Percentiles rank a stretch among this genome's conserved stretches.
Evolutionary conservation across 2,797 vertebrate species (phyloP).

Genomic region (Chelonia mydas): DNA sequence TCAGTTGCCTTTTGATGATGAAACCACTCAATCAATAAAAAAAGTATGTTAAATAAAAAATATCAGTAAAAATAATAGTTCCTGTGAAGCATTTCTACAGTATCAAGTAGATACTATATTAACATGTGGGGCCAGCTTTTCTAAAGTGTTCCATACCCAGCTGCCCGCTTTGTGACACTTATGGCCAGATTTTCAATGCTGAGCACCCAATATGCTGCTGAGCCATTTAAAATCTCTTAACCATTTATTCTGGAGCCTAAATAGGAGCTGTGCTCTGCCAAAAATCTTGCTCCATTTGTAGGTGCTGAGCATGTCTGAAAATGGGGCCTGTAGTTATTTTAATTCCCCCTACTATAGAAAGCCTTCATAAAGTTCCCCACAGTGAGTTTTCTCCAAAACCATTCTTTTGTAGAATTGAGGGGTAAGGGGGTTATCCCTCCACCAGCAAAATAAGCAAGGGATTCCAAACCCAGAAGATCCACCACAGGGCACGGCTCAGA

Average conservation of each 20-base stretch:
- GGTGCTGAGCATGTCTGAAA: neutral
- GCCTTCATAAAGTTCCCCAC: neutral
- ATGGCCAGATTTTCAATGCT: neutral
- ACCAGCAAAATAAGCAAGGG: too few species aligned
- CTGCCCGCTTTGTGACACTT: neutral
- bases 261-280: neutral
- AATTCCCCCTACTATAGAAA: neutral
- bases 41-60: accelerated
- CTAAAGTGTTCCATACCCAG: neutral
- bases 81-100: neutral
- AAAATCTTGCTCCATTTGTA: neutral
- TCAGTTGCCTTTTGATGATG: neutral
- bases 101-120: neutral
- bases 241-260: neutral
- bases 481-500: too few species aligned
- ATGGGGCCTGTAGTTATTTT: neutral
- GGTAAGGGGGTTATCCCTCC: neutral
- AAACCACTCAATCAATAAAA: neutral
- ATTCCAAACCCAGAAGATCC: too few species aligned
- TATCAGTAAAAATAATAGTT: neutral
- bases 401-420: neutral
- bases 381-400: neutral
- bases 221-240: neutral
- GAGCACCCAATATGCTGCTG: accelerated
- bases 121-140: neutral